Evolutionary conservation across 1,140 invertebrate species (phyloP), one percentile per base, ranked within the genome.

Genomic region (Drosophila tristis): DNA sequence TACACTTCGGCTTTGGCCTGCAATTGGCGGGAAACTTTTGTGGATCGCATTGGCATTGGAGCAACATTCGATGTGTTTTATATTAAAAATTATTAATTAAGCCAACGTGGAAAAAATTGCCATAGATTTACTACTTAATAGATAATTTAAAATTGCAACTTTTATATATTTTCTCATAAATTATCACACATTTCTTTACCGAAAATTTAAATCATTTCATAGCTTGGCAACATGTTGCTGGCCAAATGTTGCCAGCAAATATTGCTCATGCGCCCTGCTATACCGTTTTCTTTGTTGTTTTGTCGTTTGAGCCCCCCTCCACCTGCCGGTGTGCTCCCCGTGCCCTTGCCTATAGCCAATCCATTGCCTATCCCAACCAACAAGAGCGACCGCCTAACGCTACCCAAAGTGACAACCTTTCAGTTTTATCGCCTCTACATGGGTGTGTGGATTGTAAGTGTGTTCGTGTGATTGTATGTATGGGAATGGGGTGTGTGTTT

Each of bases 21-120:
- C 76, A 87, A 90, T 90, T 90, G 89, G 89, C 89, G 89, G 89
- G 89, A 90, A 90, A 91, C 68, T 62, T 13, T 67, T 87, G 84
- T 87, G 84, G 84, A 87, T 77, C 23, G 49, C n/a, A 87, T 87
- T 84, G 16, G 48, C 58, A 55, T 66, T 68, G 47, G 75, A 43
- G 50, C 55, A 82, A 75, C 65, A 75, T 58, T 48, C 1, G 11
- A 39, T 39, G 71, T 53, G 16, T 11, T 15, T 13, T 8, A 42
- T 16, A 26, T 67, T 4, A 25, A 20, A 35, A 20, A 25, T 50
- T 23, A 11, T 11, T 16, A 15, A 20, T 26, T 2, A 45, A 59
- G 13, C 31, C 8, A 31, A 31, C 5, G 3, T 25, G 20, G 26
- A 25, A 29, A 25, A 23, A 9, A 15, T 23, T 31, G 6, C 29